Evolutionary conservation across 2,888 invertebrate species (phyloP).

Genomic region (Adelognathus sp.): DNA sequence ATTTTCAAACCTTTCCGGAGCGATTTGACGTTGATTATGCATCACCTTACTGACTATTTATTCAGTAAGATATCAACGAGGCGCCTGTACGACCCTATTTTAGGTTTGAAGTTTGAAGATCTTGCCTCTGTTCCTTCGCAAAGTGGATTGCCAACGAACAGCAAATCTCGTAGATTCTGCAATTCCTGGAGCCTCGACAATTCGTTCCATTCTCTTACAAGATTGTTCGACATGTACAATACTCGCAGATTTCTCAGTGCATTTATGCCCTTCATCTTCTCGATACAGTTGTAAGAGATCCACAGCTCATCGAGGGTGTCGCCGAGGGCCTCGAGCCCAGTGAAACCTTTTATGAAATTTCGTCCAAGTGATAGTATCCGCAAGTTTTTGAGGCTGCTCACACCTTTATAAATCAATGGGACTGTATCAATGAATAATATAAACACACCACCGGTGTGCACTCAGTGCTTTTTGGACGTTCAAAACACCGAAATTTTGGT

Average conservation of each 20-base stretch:
- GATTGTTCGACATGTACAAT: slow-evolving; percentile 91
- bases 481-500: too few relatives aligned
- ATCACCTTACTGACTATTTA: too few relatives aligned
- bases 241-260: slow-evolving; percentile 91
- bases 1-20: too few relatives aligned
- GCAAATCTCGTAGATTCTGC: slow-evolving; percentile 87
- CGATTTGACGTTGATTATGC: too few relatives aligned
- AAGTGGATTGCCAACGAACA: slow-evolving; percentile 88
- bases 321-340: slow-evolving; percentile 93
- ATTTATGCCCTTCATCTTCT: slow-evolving; percentile 94
- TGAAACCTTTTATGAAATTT: slow-evolving; percentile 94
- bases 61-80: too few relatives aligned
- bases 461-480: too few relatives aligned
- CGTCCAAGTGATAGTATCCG: slow-evolving; percentile 92
- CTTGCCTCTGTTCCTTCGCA: slow-evolving; percentile 79
- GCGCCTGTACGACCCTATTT: neutral
- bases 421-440: too few relatives aligned
- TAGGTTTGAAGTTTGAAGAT: neutral
- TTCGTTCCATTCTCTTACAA: slow-evolving; percentile 94
- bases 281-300: slow-evolving; percentile 96
- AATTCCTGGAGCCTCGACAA: slow-evolving; percentile 90
- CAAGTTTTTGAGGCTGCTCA: slow-evolving; percentile 91
- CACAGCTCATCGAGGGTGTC: slow-evolving; percentile 95
- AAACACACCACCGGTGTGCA: too few relatives aligned
- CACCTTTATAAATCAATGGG: slow-evolving; percentile 81